These are phyloP conservation scores for Hippocampus comes DNA, from an alignment of 2,113 vertebrate species.

Conservation along the genomic window DNA sequence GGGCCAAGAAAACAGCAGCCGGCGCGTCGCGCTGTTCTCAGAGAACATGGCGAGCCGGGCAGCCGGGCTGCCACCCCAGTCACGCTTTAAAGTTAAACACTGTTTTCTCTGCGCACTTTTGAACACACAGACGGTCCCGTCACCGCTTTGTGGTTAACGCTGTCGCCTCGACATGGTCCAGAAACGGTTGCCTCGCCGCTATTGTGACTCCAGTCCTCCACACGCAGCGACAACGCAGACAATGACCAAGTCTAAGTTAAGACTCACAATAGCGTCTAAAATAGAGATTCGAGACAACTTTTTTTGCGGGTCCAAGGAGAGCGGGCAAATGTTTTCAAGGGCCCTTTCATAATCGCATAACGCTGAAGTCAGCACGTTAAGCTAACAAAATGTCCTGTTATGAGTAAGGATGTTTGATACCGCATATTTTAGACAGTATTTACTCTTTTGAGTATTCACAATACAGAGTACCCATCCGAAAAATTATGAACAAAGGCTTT, in stretches of 20 bases:
- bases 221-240: constrained; percentile 47
- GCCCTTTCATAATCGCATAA: too few species aligned
- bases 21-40: constrained; percentile 48
- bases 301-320: constrained; percentile 4
- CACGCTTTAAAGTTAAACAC: constrained; percentile 59
- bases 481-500: too few species aligned
- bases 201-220: constrained; percentile 60
- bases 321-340: too few species aligned
- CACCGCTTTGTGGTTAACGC: constrained; percentile 55
- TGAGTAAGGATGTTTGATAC: too few species aligned
- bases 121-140: constrained; percentile 57
- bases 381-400: too few species aligned
- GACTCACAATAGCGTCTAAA: constrained; percentile 18
- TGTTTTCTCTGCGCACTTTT: constrained; percentile 65
- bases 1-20: constrained; percentile 61
- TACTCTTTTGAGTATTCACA: too few species aligned
- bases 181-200: constrained; percentile 52
- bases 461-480: too few species aligned
- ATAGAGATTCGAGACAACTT: background rate
- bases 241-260: constrained; percentile 45
- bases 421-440: too few species aligned
- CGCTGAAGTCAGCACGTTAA: too few species aligned
- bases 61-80: constrained; percentile 57
- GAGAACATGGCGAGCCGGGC: constrained; percentile 41
- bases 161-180: constrained; percentile 56